Evolutionary conservation across 2,888 invertebrate species (phyloP).

Genomic region (Phyto melanocephala): DNA sequence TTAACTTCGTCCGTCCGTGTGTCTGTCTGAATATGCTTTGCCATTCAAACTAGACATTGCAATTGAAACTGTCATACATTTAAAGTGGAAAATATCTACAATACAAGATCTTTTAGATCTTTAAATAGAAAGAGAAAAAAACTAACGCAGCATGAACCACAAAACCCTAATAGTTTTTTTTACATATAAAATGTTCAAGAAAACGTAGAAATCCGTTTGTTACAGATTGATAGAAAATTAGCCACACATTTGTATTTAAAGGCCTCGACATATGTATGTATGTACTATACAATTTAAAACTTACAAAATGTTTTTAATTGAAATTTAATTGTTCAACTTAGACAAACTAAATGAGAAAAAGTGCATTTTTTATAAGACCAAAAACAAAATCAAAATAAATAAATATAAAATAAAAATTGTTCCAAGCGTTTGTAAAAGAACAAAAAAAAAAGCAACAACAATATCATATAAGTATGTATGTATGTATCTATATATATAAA

Average conservation of each 20-base stretch:
- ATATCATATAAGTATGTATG: constrained; percentile 44
- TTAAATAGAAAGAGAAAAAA: neutral
- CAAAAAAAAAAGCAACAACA: neutral
- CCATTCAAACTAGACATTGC: constrained; percentile 40
- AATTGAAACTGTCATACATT: constrained; percentile 17
- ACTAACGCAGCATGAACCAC: constrained; percentile 1
- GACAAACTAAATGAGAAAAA: constrained; percentile 7
- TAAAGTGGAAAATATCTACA: neutral
- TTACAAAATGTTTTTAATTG: constrained; percentile 9
- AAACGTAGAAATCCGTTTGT: neutral
- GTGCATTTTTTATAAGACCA: neutral
- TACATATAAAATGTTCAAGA: neutral
- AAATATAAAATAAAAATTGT: too few relatives aligned
- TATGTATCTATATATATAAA: too few relatives aligned
- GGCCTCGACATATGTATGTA: too few relatives aligned
- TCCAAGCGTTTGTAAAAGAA: neutral
- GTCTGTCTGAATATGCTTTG: neutral
- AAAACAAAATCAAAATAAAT: constrained; percentile 1
- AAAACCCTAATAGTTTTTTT: neutral
- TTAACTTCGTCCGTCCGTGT: neutral
- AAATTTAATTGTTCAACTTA: constrained; percentile 29
- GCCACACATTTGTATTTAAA: neutral
- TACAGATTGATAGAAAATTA: constrained; percentile 37
- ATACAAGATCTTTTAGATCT: constrained; percentile 35
- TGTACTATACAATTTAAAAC: constrained; percentile 7